Evolutionary conservation across 1,140 invertebrate genomes (phyloP).

Genomic region (Zeugodacus cucurbitae): DNA sequence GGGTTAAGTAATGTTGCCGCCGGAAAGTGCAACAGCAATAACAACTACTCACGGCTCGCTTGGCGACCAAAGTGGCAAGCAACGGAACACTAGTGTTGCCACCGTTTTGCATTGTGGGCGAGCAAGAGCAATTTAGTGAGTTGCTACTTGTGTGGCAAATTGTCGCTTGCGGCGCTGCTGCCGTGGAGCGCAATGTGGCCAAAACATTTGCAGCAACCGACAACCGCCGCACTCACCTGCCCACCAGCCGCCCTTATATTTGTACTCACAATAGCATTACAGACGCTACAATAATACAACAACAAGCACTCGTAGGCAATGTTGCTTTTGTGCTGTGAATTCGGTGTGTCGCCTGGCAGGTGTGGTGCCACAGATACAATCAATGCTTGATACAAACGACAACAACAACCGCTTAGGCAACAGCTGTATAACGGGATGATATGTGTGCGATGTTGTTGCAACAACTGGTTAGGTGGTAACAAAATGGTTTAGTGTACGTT

Average conservation of each 20-base stretch:
- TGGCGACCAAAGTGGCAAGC: neutral
- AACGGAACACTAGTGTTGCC: neutral
- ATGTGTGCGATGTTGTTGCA: neutral
- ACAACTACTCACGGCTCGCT: neutral
- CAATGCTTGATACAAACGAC: neutral
- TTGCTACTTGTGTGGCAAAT: constrained; percentile 28
- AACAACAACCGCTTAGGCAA: too few relatives aligned
- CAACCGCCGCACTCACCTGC: neutral
- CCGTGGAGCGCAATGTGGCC: constrained; percentile 7
- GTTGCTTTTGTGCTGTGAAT: neutral
- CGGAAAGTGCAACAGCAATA: constrained; percentile 9
- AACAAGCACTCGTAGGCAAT: neutral
- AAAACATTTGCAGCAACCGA: neutral
- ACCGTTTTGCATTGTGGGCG: neutral
- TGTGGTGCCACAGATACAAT: neutral
- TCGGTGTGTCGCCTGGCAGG: neutral
- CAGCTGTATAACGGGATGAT: neutral
- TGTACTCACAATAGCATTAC: neutral
- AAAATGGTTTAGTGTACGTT: neutral
- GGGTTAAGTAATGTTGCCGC: constrained; percentile 31
- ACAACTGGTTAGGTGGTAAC: neutral
- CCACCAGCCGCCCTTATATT: neutral
- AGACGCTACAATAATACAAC: neutral
- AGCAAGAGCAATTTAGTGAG: neutral
- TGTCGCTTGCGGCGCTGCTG: constrained; percentile 15